Evolutionary conservation across 2,113 vertebrate genomes (phyloP), one percentile per base, ranked within the genome.

Genomic region (Rafetus swinhoei): DNA sequence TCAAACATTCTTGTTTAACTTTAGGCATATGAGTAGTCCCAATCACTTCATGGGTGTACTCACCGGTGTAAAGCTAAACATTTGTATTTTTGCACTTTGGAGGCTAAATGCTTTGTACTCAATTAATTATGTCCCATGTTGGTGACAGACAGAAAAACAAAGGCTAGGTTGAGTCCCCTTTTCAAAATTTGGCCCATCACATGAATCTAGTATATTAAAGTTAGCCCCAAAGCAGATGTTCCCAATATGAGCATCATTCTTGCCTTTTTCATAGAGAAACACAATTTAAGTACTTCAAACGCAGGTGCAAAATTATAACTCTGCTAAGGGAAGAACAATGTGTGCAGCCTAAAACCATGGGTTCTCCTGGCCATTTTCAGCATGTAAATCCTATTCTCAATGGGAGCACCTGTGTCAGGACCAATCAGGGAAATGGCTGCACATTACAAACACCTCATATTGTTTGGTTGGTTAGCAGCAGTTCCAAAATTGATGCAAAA

Each of bases 231-330:
- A 96, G 87, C 88, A 96, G 95, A 95, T 97, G 97, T 93, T 97
- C 93, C 96, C 95, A 86, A 82, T 96, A 88, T 90, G 96, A 95
- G 86, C 94, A 97, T 96, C 59, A n/a, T 1, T 80, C 82, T 91
- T 93, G 84, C 91, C 90, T 96, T 95, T 95, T 94, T 95, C 93
- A 74, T 88, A 94, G 95, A 93, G 92, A 95, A 95, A 89, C 77
- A 2, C 95, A 95, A 97, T 93, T 93, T 72, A 95, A 94, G 65
- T 76, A 86, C 87, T 96, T 95, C 91, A 95, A 97, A 94, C 97
- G 95, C 98, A 98, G 98, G 97, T 98, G 97, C 97, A 97, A 82
- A 97, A 82, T 94, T 95, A 96, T 0, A 1, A 93, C 93, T 89
- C 93, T 96, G 97, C 90, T 97, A 94, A 14, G 79, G 96, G 95